Base-by-base conservation (phyloP, 2,113 vertebrate species). In the Haemorhous mexicanus region DNA sequence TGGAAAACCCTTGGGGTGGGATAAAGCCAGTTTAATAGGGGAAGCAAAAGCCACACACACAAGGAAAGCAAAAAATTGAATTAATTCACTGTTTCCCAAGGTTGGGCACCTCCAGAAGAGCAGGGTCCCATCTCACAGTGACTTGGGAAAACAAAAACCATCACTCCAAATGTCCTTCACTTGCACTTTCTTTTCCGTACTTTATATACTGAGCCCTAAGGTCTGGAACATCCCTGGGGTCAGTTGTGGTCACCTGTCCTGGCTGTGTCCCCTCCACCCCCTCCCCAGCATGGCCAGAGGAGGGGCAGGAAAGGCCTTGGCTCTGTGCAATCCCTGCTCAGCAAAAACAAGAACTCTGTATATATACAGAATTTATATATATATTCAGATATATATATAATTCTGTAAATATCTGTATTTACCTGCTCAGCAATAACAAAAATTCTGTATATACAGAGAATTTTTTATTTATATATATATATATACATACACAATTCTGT, bases 221-320 rank as follows among this genome's bases (percentile, higher is more conserved):
- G 11, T 12, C 28, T 68, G 78, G 30, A 8, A 6, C 13, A 13
- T 47, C 39, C 53, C 70, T 27, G 35, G 24, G 53, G 44, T n/a
- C 53, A 75, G 4, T 1, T 68, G 5, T 8, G 41, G n/a, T 62
- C 70, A 10, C 55, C 47, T 62, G 39, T 55, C 55, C 47, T 55
- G 79, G n/a, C 47, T 55, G n/a, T 69, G 70, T 55, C 4, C 33
- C 33, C 46, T 14, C 22, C 32, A 50, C 44, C 13, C 50, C 18
- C 32, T 55, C 41, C 58, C 46, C 52, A 52, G 15, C 0, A 0
- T 7, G 28, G 7, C 62, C 1, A 2, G 2, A 3, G 0, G 4
- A 52, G 37, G 37, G 4, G 13, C 69, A 67, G 52, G 9, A 61
- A 15, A 28, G 46, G 3, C 53, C 39, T 39, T 39, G 33, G 33